These are phyloP conservation scores for Xestia sexstrigata DNA, from an alignment of 2,888 invertebrate species.

Conservation along the genomic window DNA sequence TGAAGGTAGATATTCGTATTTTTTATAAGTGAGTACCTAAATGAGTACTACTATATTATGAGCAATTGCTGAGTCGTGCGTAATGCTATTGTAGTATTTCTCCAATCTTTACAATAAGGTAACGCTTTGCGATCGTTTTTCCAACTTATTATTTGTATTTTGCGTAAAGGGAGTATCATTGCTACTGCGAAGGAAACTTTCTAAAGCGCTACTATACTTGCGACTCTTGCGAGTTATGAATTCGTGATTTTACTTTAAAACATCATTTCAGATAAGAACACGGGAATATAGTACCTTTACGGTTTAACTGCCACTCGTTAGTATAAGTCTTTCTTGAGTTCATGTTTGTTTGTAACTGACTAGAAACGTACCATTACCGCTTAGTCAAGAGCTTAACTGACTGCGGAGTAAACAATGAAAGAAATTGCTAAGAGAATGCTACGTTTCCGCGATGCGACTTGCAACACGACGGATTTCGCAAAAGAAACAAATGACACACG, in stretches of 20 bases:
- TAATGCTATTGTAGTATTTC: conserved; percentile 19
- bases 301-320: conserved; percentile 30
- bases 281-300: conserved; percentile 22
- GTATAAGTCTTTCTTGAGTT: neutral
- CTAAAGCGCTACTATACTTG: conserved; percentile 33
- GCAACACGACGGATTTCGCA: neutral
- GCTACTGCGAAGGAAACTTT: conserved; percentile 37
- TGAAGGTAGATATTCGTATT: conserved; percentile 14
- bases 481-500: neutral
- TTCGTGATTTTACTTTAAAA: conserved; percentile 36
- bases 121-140: conserved; percentile 15
- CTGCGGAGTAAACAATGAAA: neutral
- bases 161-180: conserved; percentile 19
- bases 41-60: conserved; percentile 31
- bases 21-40: neutral
- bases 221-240: conserved; percentile 36
- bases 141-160: neutral
- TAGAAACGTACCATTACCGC: neutral
- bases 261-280: conserved; percentile 49
- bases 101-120: conserved; percentile 1
- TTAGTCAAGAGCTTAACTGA: neutral
- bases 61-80: conserved; percentile 35
- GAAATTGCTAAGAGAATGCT: neutral
- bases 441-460: neutral
- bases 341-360: conserved; percentile 3